Evolutionary conservation across 1,140 invertebrate genomes (phyloP).

Genomic region (Drusus annulatus): DNA sequence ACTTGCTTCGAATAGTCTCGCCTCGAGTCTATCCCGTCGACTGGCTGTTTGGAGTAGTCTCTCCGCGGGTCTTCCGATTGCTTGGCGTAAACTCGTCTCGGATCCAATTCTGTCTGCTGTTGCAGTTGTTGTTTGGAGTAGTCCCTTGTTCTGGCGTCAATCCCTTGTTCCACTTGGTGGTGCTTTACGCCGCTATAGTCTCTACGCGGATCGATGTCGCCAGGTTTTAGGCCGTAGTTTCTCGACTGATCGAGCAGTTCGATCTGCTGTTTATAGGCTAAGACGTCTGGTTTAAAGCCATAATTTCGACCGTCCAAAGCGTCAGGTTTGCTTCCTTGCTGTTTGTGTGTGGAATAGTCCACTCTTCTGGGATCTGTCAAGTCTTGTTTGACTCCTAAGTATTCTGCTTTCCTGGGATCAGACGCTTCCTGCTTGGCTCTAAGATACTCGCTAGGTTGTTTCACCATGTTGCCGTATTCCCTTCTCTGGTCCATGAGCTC

Average conservation of each 20-base stretch:
- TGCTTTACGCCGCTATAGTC: slow-evolving; percentile 7
- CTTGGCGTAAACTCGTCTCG: neutral
- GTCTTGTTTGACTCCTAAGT: slow-evolving; percentile 13
- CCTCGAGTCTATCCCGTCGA: neutral
- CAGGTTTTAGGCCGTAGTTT: slow-evolving; percentile 3
- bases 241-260: neutral
- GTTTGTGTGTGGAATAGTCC: slow-evolving; percentile 2
- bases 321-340: neutral
- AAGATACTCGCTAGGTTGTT: slow-evolving; percentile 33
- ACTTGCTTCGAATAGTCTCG: slow-evolving; percentile 19
- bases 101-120: neutral
- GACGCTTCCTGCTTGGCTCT: slow-evolving; percentile 8
- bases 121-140: neutral
- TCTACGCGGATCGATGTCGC: neutral
- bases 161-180: neutral
- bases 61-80: neutral
- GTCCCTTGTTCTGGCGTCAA: slow-evolving; percentile 4
- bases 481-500: slow-evolving; percentile 19
- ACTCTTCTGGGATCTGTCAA: slow-evolving; percentile 20
- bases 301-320: no score
- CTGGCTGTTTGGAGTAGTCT: neutral
- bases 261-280: neutral
- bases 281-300: no score
- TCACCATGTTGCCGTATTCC: slow-evolving; percentile 30
- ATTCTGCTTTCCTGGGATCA: slow-evolving; percentile 23